Evolutionary conservation across 2,113 vertebrate genomes (phyloP).

Genomic region (Calonectris borealis): DNA sequence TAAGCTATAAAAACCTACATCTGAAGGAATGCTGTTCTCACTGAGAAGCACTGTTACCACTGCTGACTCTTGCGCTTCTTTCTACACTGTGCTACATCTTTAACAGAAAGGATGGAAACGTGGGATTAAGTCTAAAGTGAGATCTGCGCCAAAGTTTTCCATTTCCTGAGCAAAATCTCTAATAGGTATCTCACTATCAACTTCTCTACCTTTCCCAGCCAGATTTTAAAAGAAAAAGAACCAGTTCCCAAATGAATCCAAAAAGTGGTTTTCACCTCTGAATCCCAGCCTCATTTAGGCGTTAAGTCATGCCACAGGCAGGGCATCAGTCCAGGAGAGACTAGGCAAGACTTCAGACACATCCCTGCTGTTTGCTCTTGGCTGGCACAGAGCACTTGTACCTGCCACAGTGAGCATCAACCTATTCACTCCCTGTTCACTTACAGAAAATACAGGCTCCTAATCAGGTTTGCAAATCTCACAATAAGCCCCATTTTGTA

Average conservation of each 20-base stretch:
- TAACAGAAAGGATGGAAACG: not conserved
- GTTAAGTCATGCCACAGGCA: not conserved
- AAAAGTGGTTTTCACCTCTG: not conserved
- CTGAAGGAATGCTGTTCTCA: not conserved
- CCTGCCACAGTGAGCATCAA: not conserved
- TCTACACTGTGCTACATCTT: not conserved
- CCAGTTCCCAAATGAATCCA: not conserved
- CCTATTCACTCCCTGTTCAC: not conserved
- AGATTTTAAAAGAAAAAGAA: not conserved
- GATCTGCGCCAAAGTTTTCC: not conserved
- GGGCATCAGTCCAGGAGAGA: not conserved
- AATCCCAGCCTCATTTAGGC: not conserved
- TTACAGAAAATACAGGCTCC: not conserved
- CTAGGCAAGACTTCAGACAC: not conserved
- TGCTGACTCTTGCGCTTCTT: not conserved
- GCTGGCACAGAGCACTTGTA: not conserved
- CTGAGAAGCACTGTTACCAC: not conserved
- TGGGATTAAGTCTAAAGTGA: not conserved
- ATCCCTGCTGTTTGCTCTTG: not conserved
- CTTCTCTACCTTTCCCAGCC: not conserved
- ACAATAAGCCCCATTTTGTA: not conserved
- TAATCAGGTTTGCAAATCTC: not conserved
- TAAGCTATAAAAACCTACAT: not conserved
- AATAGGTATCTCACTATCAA: not conserved
- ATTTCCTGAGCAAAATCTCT: not conserved